Evolutionary conservation across 2,113 vertebrate species (phyloP).

Genomic region (Hucho hucho): DNA sequence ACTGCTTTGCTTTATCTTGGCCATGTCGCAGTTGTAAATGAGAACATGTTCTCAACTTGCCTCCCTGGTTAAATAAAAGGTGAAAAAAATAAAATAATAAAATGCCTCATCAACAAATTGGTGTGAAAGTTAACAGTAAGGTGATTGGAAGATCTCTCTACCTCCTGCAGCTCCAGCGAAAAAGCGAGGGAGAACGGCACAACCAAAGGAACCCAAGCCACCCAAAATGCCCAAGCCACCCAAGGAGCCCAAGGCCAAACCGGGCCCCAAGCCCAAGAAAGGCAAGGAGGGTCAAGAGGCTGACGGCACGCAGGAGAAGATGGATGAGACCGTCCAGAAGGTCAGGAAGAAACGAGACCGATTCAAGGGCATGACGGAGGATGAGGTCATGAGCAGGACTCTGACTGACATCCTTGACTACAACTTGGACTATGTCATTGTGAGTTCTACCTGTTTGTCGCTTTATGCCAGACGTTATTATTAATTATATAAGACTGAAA

Average conservation of each 20-base stretch:
- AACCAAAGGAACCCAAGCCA: slow-evolving; percentile 63
- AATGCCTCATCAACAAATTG: too few species aligned
- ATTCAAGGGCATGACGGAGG: slow-evolving; percentile 95
- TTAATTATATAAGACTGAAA: too few species aligned
- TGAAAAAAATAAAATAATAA: too few species aligned
- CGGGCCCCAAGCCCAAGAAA: slow-evolving; percentile 71
- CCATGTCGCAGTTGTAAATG: too few species aligned
- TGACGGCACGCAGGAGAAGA: slow-evolving; percentile 94
- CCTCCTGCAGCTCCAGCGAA: slow-evolving; percentile 75
- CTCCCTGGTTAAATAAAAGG: too few species aligned
- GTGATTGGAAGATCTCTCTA: not conserved
- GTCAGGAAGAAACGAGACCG: slow-evolving; percentile 96
- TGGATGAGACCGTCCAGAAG: slow-evolving; percentile 91
- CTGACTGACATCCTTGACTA: slow-evolving; percentile 94
- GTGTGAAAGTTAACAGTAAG: too few species aligned
- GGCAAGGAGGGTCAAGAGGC: slow-evolving; percentile 56
- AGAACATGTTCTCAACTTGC: too few species aligned
- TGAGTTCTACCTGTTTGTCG: slow-evolving; percentile 65
- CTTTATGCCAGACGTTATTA: not conserved
- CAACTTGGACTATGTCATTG: slow-evolving; percentile 97
- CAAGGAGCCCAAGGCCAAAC: slow-evolving; percentile 56
- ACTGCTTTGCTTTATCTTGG: too few species aligned
- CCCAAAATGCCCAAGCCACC: slow-evolving; percentile 36
- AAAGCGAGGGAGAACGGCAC: slow-evolving; percentile 79
- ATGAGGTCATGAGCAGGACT: slow-evolving; percentile 94